Evolutionary conservation across 1,140 invertebrate species (phyloP), one percentile per base, ranked within the genome.

Genomic region (Homarus americanus): DNA sequence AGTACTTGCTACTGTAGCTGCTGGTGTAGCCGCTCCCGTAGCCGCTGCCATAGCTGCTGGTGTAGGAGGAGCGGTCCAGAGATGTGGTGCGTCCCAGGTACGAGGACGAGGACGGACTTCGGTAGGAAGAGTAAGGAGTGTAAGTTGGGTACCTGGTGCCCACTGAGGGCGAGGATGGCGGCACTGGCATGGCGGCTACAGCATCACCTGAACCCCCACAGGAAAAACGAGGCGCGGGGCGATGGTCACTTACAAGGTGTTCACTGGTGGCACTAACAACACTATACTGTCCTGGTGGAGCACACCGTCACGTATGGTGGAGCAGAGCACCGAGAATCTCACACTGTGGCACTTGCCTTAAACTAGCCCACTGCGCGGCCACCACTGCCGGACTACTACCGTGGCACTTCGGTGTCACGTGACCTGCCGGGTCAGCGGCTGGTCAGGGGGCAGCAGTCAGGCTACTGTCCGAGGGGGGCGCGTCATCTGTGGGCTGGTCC

Each of bases 1-100:
- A 49, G 41, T 82, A 82, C 72, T 87, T 88, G 32, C 80, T 85
- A n/a, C 44, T 72, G 40, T 58, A 82, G 49, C 24, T 40, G 34
- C 53, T 72, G 53, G 41, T 66, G 84, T 91, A 91, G 40, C 66
- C 32, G 66, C 79, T 83, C 44, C n/a, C 28, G 69, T 79, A 79
- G 34, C 9, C 20, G 44, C 84, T 76, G 36, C 75, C 73, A 63
- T 84, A 83, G 63, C 80, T 76, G 38, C 80, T 78, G 44, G 69
- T 87, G 76, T 88, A 92, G 36, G 83, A 36, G 41, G 91, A 89
- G 40, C 91, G 82, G 73, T 92, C 91, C 24, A 88, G 72, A 36
- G 91, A 92, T 1, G 91, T 84, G 76, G 91, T 92, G 49, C 91
- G 91, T 12, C 86, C 82, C n/a, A 88, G 73, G 28, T 88, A 92